Evolutionary conservation across 2,113 vertebrate genomes (phyloP), one percentile per base, ranked within the genome.

Genomic region (Phasianus colchicus): DNA sequence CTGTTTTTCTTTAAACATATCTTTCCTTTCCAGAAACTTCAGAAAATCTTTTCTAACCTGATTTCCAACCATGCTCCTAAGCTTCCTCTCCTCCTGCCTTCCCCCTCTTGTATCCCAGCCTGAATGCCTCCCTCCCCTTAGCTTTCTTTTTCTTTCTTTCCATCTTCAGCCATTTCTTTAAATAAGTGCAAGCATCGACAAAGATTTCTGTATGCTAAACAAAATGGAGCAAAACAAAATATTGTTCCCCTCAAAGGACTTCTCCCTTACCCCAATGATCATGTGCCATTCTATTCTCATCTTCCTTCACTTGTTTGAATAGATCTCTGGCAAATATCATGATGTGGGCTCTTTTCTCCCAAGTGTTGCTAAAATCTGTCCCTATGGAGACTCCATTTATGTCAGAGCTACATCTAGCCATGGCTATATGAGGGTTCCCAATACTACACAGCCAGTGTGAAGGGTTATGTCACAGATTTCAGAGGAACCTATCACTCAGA

Each of bases 301-400:
- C 27, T 66, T 85, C 11, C 10, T 86, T 69, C 78, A 13, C 12
- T 75, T 69, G 3, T 74, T 91, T 93, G 52, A 81, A 2, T 42
- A 74, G 24, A 45, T 65, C 20, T 54, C 4, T 83, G 30, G 7
- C 16, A 66, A 29, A 79, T 58, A 69, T 13, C 0, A 1, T 22
- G 30, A 40, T 30, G 16, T 45, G 13, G 6, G 3, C 0, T 48
- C 69, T 70, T 57, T 2, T 0, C 19, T 1, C 1, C 9, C 19
- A 64, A 3, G 3, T 63, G 12, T 63, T 40, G 43, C 27, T 15
- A 43, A 65, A 65, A 73, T 80, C 9, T 13, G 18, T 65, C 54
- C 50, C 36, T 21, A 36, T 70, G 25, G 13, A 65, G 50, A 22
- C 16, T 69, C 17, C 15, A 60, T 55, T 55, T 17, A 22, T 78